phyloP scores from a whole-genome alignment of 2,113 vertebrate genomes.

The Sterrhoptilus dennistouni region DNA sequence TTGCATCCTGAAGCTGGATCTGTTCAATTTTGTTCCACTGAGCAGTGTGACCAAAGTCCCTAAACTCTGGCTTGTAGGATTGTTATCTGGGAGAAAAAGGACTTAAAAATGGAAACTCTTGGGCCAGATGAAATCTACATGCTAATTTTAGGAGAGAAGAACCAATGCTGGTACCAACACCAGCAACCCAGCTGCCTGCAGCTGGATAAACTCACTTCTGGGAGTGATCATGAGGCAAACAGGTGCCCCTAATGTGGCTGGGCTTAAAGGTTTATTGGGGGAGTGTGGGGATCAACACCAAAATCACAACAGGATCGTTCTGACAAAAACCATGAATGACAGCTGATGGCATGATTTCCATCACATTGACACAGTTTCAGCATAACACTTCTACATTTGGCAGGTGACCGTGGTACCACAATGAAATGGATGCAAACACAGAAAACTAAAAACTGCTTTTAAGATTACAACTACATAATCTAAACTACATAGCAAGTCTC shows the following conservation, averaged over 20 bases:
- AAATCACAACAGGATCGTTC: not conserved
- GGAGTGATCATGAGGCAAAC: not conserved
- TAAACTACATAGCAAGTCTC: not conserved
- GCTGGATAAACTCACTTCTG: not conserved
- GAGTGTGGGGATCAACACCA: not conserved
- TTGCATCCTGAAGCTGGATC: not conserved
- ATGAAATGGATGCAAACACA: not conserved
- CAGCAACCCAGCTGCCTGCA: not conserved
- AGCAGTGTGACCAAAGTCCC: not conserved
- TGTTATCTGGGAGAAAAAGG: not conserved
- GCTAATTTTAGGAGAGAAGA: not conserved
- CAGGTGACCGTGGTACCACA: accelerated
- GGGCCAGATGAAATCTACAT: not conserved
- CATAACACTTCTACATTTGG: not conserved
- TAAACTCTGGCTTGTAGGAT: not conserved
- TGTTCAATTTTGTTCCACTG: not conserved
- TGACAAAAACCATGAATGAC: not conserved
- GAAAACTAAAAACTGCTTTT: not conserved
- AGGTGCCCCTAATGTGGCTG: no score
- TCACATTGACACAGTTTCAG: not conserved
- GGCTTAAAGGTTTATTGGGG: not conserved
- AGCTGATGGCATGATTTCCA: not conserved
- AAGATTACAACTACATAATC: not conserved
- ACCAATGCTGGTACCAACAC: not conserved
- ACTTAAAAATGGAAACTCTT: not conserved